These are phyloP conservation scores for Porites lobata DNA, from an alignment of 92 coral and sea anemone genomes.

Conservation along the genomic window DNA sequence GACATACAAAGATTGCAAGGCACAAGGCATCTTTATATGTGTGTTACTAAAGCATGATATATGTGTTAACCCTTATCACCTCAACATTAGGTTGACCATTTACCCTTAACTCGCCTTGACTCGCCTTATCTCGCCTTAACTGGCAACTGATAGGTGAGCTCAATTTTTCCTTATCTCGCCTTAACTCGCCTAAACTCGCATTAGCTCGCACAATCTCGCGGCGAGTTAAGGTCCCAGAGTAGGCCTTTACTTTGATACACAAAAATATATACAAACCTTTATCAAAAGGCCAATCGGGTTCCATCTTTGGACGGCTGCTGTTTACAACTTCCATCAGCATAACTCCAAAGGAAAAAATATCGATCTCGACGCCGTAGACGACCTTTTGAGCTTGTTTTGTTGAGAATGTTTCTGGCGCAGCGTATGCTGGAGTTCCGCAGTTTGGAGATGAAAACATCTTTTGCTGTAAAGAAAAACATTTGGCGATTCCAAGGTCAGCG, in stretches of 20 bases:
- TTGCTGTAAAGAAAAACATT: conserved; percentile 26
- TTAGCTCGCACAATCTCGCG: too few relatives aligned
- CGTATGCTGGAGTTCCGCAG: conserved; percentile 59
- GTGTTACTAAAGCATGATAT: too few relatives aligned
- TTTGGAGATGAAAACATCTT: conserved; percentile 38
- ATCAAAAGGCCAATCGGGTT: not conserved
- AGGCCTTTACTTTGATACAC: not conserved
- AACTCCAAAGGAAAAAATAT: conserved; percentile 65
- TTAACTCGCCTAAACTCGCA: too few relatives aligned
- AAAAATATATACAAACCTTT: not conserved
- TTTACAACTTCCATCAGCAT: conserved; percentile 53
- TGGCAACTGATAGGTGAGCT: too few relatives aligned
- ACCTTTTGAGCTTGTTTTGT: not conserved
- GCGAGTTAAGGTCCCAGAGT: too few relatives aligned
- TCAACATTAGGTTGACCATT: too few relatives aligned
- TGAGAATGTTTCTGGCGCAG: conserved; percentile 62
- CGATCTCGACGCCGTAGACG: conserved; percentile 54
- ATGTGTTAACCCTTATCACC: too few relatives aligned
- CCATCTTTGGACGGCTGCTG: conserved; percentile 39
- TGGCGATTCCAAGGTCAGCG: conserved; percentile 66
- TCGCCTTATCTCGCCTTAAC: too few relatives aligned
- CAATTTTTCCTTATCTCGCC: too few relatives aligned
- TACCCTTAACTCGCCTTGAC: too few relatives aligned
- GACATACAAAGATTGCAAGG: too few relatives aligned
- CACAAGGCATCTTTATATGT: too few relatives aligned